Evolutionary conservation across 2,797 vertebrate genomes (phyloP).

Genomic region (Erethizon dorsatum): DNA sequence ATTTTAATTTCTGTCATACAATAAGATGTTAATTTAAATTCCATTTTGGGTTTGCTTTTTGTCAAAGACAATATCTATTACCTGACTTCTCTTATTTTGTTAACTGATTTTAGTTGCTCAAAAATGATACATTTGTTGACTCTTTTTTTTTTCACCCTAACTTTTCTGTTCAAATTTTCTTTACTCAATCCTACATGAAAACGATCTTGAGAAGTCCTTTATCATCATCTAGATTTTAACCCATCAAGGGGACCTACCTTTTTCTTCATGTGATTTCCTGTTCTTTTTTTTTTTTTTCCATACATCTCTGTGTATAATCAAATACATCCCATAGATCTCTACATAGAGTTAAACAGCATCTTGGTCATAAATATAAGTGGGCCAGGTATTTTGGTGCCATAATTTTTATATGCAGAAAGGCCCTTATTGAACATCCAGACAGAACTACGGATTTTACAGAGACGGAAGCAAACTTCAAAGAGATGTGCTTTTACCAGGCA

Average conservation of each 20-base stretch:
- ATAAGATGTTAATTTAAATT: background rate
- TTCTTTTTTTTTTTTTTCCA: background rate
- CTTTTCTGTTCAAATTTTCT: conserved; percentile 24
- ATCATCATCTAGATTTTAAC: background rate
- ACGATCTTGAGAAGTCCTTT: background rate
- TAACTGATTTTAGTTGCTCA: background rate
- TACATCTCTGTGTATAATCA: background rate
- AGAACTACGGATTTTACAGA: background rate
- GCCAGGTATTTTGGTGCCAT: background rate
- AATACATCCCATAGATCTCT: background rate
- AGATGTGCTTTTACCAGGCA: background rate
- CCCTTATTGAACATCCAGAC: background rate
- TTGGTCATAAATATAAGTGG: background rate
- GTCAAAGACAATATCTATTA: background rate
- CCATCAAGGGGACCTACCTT: background rate
- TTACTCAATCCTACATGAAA: background rate
- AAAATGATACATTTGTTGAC: background rate
- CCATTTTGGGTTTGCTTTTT: background rate
- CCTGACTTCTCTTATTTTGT: background rate
- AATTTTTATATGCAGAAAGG: background rate
- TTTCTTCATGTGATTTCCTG: background rate
- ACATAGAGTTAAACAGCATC: background rate
- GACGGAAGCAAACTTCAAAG: background rate
- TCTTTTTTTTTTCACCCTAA: background rate
- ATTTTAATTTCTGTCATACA: conserved; percentile 26